Percentiles rank a stretch among this genome's conserved stretches.
These are phyloP conservation scores for Merluccius polli DNA, from an alignment of 2,797 vertebrate species.

Conservation along the genomic window DNA sequence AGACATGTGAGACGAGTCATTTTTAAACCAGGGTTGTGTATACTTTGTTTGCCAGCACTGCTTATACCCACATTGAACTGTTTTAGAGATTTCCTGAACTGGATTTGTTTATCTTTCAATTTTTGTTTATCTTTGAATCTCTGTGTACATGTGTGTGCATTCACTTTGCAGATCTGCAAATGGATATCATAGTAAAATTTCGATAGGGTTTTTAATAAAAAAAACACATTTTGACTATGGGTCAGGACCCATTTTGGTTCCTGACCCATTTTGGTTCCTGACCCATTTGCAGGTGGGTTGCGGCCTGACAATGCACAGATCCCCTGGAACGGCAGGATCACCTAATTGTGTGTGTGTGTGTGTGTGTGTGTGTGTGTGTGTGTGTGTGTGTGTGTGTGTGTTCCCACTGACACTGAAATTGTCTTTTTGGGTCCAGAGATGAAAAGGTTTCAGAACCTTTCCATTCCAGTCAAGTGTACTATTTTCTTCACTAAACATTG, in stretches of 20 bases:
- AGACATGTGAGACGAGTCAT: too few relatives aligned
- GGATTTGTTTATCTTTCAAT: not conserved
- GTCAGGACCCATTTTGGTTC: too few relatives aligned
- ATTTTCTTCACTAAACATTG: not conserved
- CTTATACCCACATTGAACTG: too few relatives aligned
- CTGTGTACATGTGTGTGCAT: not conserved
- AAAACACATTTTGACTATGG: too few relatives aligned
- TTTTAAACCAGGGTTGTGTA: not conserved
- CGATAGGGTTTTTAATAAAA: not conserved
- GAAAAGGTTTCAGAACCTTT: not conserved
- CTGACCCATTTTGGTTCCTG: too few relatives aligned
- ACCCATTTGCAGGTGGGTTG: too few relatives aligned
- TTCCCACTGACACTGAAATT: not conserved
- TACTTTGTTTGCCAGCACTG: too few relatives aligned
- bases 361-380: too few relatives aligned
- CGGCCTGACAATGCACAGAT: too few relatives aligned
- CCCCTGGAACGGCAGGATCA: too few relatives aligned
- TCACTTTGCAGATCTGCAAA: not conserved
- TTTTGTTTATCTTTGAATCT: not conserved
- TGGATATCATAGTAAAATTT: not conserved
- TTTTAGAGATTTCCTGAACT: not conserved
- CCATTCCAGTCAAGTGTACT: not conserved
- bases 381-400: too few relatives aligned
- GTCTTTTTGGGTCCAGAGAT: not conserved
- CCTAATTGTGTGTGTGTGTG: too few relatives aligned